These are phyloP conservation scores for Octopus sinensis DNA, from an alignment of 1,140 invertebrate species.

Conservation along the genomic window DNA sequence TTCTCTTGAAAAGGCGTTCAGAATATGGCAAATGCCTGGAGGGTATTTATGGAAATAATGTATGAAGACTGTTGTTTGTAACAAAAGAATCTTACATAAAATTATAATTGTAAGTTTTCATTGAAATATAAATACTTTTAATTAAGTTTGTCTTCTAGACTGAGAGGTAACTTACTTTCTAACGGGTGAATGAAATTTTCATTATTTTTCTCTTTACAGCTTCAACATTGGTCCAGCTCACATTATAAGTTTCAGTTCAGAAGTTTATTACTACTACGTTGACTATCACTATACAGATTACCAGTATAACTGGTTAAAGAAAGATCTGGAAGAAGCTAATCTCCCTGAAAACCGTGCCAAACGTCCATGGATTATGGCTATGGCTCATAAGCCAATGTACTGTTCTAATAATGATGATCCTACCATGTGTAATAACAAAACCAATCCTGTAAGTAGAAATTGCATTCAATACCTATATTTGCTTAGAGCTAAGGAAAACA, in stretches of 20 bases:
- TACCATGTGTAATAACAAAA: neutral
- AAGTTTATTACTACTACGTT: constrained; percentile 89
- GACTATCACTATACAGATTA: constrained; percentile 74
- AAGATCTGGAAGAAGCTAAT: constrained; percentile 33
- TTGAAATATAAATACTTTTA: too few species aligned
- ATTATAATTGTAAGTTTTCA: too few species aligned
- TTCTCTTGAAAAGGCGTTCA: too few species aligned
- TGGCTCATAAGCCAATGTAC: constrained; percentile 40
- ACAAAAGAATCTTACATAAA: too few species aligned
- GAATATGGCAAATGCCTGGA: too few species aligned
- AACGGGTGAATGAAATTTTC: too few species aligned
- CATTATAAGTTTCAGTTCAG: constrained; percentile 74
- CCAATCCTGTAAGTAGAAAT: neutral
- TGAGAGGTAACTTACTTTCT: too few species aligned
- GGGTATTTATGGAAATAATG: too few species aligned
- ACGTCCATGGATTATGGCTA: constrained; percentile 37
- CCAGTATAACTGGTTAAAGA: constrained; percentile 66
- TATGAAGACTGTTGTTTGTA: too few species aligned
- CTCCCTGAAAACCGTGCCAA: constrained; percentile 30
- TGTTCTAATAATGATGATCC: constrained; percentile 23
- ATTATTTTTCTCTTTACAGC: constrained; percentile 33
- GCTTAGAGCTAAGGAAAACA: too few species aligned
- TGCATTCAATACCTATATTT: neutral
- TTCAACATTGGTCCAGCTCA: constrained; percentile 84
- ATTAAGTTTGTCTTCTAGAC: too few species aligned